phyloP scores from a whole-genome alignment of 2,113 vertebrate species.

The Ophthalmolycus amberensis region DNA sequence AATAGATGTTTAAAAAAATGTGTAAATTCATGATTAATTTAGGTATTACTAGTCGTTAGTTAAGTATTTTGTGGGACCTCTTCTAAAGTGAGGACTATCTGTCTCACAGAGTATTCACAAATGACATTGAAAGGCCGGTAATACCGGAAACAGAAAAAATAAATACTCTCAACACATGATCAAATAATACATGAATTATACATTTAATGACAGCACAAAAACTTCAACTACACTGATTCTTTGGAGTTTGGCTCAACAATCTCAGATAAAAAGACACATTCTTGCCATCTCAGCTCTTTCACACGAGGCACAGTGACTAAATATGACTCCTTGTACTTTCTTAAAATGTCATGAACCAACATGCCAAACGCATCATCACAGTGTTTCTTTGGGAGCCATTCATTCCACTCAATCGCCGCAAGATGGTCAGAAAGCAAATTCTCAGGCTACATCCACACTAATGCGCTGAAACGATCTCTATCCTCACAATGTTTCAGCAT shows the following conservation, averaged over 20 bases:
- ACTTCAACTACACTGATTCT: background rate
- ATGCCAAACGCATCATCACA: no score
- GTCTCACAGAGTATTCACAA: no score
- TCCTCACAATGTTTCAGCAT: no score
- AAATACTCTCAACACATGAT: background rate
- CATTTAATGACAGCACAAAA: background rate
- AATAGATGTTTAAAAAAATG: background rate
- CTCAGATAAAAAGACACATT: background rate
- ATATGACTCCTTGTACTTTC: background rate
- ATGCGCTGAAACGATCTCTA: no score
- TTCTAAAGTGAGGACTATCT: background rate
- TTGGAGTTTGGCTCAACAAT: background rate
- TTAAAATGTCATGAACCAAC: no score
- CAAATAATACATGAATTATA: background rate
- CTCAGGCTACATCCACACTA: no score
- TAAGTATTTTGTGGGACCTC: background rate
- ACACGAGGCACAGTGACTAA: background rate
- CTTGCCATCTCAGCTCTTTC: background rate
- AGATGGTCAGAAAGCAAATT: no score
- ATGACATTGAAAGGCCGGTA: background rate
- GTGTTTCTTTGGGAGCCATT: no score
- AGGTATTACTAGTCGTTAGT: background rate
- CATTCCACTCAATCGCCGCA: no score
- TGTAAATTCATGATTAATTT: background rate
- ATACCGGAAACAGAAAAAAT: background rate